Evolutionary conservation across 2,797 vertebrate species (phyloP), one percentile per base, ranked within the genome.

Genomic region (Lagodon rhomboides): DNA sequence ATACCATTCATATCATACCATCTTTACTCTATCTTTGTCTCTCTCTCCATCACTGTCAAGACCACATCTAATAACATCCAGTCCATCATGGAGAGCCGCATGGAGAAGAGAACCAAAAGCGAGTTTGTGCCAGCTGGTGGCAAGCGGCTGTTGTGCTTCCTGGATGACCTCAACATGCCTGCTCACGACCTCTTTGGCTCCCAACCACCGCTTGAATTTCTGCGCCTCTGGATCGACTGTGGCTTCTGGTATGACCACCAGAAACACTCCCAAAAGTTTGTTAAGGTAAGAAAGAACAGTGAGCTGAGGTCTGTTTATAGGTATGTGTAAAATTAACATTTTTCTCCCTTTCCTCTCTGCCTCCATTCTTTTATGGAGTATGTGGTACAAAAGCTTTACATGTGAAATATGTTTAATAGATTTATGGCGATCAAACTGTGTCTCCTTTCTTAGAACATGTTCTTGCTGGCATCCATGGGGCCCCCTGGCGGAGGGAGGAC

Each of bases 111-210:
- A 63, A 97, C 96, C 81, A 98, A 97, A 86, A 94, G 96, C 0
- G 92, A 96, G 27, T 97, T 96, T 10, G 94, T 96, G 49, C 97
- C 97, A 0, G 60, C 90, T 3, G 96, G 96, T 0, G 96, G 97
- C 17, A 97, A 96, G 78, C 94, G 85, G 53, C 92, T 98, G 93
- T 90, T 97, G 65, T 95, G 96, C 67, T 97, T 97, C 80, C 93
- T 98, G 89, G 97, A 98, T 4, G 97, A 98, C 91, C 93, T 98
- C 23, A 97, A 97, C 87, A 97, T 98, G 97, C 97, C 97, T 0
- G 96, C 96, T 3, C 91, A 94, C 43, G 97, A 98, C 75, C 72
- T 63, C 3, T 98, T 97, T 59, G 97, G 97, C 73, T 97, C 97
- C 11, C 97, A 97, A 94, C 96, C 97, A 0, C 96, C 97, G 0